Conservation (phyloP, 2,888 invertebrate species). For the Apocheima hispidaria region DNA sequence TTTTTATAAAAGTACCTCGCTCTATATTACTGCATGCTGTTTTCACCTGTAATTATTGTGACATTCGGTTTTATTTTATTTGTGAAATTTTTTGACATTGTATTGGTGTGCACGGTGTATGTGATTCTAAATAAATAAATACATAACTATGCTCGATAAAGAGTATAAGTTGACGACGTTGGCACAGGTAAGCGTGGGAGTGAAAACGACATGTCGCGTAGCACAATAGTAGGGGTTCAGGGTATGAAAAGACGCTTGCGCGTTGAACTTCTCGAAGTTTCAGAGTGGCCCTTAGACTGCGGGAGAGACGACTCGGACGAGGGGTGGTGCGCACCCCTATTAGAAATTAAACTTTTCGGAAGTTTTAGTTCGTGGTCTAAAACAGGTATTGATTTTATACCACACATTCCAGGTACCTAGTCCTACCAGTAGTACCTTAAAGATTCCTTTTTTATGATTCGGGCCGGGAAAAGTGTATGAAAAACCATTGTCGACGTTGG, state of each 20-base stretch:
- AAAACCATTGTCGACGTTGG: too few relatives aligned
- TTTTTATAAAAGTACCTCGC: too few relatives aligned
- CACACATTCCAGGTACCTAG: too few relatives aligned
- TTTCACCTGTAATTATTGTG: too few relatives aligned
- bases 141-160: not conserved
- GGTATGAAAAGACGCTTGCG: constrained; percentile 39
- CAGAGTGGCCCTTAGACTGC: constrained; percentile 14
- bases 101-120: too few relatives aligned
- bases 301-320: constrained; percentile 1
- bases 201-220: not conserved
- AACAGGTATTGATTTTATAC: not conserved
- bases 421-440: too few relatives aligned
- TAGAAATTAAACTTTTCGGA: constrained; percentile 5
- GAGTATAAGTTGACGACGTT: not conserved
- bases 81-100: too few relatives aligned
- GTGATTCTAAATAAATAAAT: too few relatives aligned
- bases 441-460: too few relatives aligned
- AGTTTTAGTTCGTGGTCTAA: not conserved
- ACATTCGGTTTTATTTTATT: too few relatives aligned
- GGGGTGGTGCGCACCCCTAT: constrained; percentile 17
- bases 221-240: constrained; percentile 19
- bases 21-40: too few relatives aligned
- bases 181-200: not conserved
- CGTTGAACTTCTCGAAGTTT: constrained; percentile 34
- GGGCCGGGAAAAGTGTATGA: too few relatives aligned